Evolutionary conservation across 2,113 vertebrate genomes (phyloP).

Genomic region (Acrocephalus arundinaceus): DNA sequence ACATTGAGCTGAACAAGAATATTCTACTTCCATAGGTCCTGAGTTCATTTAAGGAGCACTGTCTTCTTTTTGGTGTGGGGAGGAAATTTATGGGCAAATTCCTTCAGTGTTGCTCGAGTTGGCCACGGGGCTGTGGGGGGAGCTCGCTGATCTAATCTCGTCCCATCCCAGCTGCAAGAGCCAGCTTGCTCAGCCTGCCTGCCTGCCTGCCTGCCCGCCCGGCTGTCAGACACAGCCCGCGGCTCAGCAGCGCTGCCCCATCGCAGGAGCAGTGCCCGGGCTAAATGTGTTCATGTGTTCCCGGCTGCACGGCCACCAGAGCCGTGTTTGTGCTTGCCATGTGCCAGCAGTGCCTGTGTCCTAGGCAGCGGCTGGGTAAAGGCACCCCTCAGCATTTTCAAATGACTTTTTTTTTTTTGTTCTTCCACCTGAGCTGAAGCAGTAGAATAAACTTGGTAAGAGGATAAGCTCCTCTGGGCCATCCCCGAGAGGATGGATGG

Average conservation of each 20-base stretch:
- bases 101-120: not conserved
- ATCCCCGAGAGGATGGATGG: not conserved
- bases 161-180: not conserved
- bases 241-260: not conserved
- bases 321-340: fast-evolving
- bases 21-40: not conserved
- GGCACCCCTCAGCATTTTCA: conserved; percentile 21
- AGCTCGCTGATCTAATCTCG: not conserved
- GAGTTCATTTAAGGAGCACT: not conserved
- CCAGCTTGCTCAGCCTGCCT: not conserved
- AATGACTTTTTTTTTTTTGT: not conserved
- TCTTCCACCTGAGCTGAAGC: conserved; percentile 57
- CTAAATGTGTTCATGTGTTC: not conserved
- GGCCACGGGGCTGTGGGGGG: not conserved
- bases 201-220: not conserved
- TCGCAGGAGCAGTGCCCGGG: fast-evolving
- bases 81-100: conserved; percentile 29
- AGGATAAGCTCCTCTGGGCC: conserved; percentile 45
- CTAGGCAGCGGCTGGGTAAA: not conserved
- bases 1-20: not conserved
- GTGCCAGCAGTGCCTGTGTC: not conserved
- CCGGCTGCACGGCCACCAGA: not conserved
- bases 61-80: not conserved
- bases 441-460: conserved; percentile 70
- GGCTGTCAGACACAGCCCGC: not conserved